Conservation (phyloP, 1,140 invertebrate genomes). For the Pseudobourletiella spinata region DNA sequence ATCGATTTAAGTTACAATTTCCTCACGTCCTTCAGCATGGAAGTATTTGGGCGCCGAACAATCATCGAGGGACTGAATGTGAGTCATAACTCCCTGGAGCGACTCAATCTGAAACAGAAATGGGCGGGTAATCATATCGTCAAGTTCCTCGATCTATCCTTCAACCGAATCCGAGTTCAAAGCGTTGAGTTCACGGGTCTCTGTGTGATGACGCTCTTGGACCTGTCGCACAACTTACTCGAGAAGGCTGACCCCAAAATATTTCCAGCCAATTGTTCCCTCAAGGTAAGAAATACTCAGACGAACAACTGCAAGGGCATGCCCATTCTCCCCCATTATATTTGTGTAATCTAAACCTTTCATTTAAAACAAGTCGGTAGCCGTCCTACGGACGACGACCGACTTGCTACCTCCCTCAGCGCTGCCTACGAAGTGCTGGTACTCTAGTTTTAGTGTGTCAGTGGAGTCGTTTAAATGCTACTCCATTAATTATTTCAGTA, state of each 20-base stretch:
- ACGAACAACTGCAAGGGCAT: background rate
- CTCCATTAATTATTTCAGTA: no score
- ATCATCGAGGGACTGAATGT: conserved; percentile 71
- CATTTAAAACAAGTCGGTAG: no score
- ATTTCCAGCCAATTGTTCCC: conserved; percentile 34
- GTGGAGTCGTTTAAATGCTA: no score
- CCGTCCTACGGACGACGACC: no score
- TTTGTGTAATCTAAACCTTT: no score
- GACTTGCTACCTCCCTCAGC: no score
- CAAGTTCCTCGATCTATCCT: conserved; percentile 62
- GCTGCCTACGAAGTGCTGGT: no score
- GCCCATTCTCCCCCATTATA: background rate
- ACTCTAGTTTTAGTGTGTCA: no score
- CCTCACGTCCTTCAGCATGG: conserved; percentile 57
- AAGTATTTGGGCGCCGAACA: conserved; percentile 60
- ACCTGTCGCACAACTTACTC: conserved; percentile 69
- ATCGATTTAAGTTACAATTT: conserved; percentile 64
- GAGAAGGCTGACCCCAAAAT: conserved; percentile 47
- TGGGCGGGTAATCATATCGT: conserved; percentile 11
- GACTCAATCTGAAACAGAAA: conserved; percentile 36
- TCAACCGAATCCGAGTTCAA: conserved; percentile 64
- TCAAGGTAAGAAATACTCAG: conserved; percentile 26
- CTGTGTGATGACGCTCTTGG: conserved; percentile 64
- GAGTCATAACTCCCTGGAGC: conserved; percentile 63
- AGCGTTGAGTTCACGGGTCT: conserved; percentile 67